Percentiles rank a stretch among this genome's conserved stretches.
Evolutionary conservation across 2,888 invertebrate species (phyloP).

Genomic region (Leptothorax acervorum): DNA sequence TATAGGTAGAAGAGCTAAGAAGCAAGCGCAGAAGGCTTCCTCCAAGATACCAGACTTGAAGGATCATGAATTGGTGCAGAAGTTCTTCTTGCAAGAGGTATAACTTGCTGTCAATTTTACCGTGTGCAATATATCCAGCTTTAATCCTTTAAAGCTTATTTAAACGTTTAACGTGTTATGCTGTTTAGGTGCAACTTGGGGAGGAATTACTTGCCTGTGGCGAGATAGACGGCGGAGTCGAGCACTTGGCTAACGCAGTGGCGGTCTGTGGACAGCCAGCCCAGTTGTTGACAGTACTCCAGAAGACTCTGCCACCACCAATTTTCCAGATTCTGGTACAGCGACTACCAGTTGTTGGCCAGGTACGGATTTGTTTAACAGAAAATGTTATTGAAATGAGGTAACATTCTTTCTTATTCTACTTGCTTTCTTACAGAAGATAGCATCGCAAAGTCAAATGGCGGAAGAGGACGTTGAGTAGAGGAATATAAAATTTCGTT

Average conservation of each 20-base stretch:
- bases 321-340: conserved; percentile 96
- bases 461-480: conserved; percentile 84
- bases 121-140: not conserved
- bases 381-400: not conserved
- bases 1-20: conserved; percentile 89
- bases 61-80: conserved; percentile 97
- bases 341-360: conserved; percentile 90
- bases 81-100: conserved; percentile 91
- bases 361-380: conserved; percentile 83
- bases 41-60: conserved; percentile 92
- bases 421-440: conserved; percentile 77
- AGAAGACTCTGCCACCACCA: conserved; percentile 97
- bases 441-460: conserved; percentile 78
- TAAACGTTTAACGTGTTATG: not conserved
- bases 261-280: conserved; percentile 98
- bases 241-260: conserved; percentile 98
- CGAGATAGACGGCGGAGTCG: conserved; percentile 95
- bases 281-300: conserved; percentile 94
- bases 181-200: conserved; percentile 94
- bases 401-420: conserved; percentile 33
- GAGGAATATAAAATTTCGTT: conserved; percentile 72
- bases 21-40: conserved; percentile 85
- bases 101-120: conserved; percentile 28
- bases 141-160: not conserved
- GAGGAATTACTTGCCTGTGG: conserved; percentile 96